Percentiles rank a stretch among this genome's conserved stretches.
Evolutionary conservation across 1,140 invertebrate species (phyloP).

Genomic region (Caerostris darwini): DNA sequence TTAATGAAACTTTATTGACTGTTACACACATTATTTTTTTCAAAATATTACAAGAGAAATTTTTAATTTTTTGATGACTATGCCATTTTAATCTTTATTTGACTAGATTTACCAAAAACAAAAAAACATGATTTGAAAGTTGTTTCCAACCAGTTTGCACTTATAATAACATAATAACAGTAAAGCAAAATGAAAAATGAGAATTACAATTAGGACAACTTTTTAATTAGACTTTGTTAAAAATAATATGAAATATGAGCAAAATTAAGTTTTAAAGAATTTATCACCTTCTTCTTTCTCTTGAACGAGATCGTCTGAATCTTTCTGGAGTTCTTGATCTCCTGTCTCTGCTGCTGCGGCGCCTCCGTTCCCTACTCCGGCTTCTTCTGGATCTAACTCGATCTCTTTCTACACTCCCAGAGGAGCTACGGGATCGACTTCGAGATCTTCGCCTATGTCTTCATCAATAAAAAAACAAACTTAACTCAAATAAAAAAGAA

Average conservation of each 20-base stretch:
- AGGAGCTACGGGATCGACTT: slow-evolving; percentile 70
- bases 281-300: slow-evolving; percentile 70
- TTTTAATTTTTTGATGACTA: background rate
- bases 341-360: slow-evolving; percentile 53
- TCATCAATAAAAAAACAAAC: background rate
- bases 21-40: background rate
- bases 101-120: background rate
- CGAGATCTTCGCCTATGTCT: slow-evolving; percentile 72
- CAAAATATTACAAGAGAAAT: background rate
- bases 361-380: slow-evolving; percentile 58
- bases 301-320: slow-evolving; percentile 72
- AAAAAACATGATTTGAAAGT: background rate
- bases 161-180: background rate
- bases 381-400: slow-evolving; percentile 26
- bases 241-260: too few species aligned
- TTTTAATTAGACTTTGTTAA: too few species aligned
- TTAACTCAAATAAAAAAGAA: too few species aligned
- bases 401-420: slow-evolving; percentile 53
- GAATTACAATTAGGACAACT: too few species aligned
- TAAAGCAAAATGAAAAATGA: background rate
- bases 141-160: background rate
- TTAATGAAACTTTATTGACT: background rate
- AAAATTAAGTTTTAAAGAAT: too few species aligned
- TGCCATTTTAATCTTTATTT: background rate
- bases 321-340: slow-evolving; percentile 75